Evolutionary conservation across 2,888 invertebrate species (phyloP).

Genomic region (Nudaria mundana): DNA sequence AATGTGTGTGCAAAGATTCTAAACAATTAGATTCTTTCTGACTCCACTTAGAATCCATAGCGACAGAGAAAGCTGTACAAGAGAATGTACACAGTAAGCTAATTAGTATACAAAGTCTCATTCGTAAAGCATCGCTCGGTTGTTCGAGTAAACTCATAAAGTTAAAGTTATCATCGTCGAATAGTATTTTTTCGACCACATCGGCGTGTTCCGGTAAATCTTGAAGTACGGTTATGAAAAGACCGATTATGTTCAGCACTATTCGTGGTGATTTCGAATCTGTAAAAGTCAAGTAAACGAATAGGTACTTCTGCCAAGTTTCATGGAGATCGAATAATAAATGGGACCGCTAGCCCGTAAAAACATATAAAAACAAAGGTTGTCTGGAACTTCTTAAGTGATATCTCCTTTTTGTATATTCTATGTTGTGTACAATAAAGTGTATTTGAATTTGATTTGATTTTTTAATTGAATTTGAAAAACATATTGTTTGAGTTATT

Average conservation of each 20-base stretch:
- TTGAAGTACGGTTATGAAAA: slow-evolving; percentile 87
- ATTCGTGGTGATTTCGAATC: slow-evolving; percentile 82
- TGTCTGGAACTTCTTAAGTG: too few relatives aligned
- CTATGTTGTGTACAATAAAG: too few relatives aligned
- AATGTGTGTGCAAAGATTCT: slow-evolving; percentile 83
- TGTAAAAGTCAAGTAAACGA: slow-evolving; percentile 43
- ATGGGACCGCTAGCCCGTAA: too few relatives aligned
- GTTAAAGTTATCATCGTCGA: slow-evolving; percentile 73
- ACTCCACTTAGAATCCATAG: slow-evolving; percentile 82
- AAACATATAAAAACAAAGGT: too few relatives aligned
- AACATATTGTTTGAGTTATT: too few relatives aligned
- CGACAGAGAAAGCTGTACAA: slow-evolving; percentile 81
- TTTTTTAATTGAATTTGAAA: too few relatives aligned
- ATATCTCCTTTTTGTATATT: too few relatives aligned
- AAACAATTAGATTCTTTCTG: slow-evolving; percentile 79
- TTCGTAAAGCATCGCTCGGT: slow-evolving; percentile 78
- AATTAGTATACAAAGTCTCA: slow-evolving; percentile 87
- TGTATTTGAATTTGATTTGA: too few relatives aligned
- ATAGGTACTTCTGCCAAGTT: too few relatives aligned
- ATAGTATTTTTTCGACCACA: slow-evolving; percentile 86
- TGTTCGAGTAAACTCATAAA: slow-evolving; percentile 81
- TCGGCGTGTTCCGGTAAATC: slow-evolving; percentile 88
- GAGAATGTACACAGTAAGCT: slow-evolving; percentile 85
- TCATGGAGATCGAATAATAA: too few relatives aligned
- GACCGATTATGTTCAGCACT: slow-evolving; percentile 85